Evolutionary conservation across 1,140 invertebrate genomes (phyloP).

Genomic region (Acyrthosiphon pisum): DNA sequence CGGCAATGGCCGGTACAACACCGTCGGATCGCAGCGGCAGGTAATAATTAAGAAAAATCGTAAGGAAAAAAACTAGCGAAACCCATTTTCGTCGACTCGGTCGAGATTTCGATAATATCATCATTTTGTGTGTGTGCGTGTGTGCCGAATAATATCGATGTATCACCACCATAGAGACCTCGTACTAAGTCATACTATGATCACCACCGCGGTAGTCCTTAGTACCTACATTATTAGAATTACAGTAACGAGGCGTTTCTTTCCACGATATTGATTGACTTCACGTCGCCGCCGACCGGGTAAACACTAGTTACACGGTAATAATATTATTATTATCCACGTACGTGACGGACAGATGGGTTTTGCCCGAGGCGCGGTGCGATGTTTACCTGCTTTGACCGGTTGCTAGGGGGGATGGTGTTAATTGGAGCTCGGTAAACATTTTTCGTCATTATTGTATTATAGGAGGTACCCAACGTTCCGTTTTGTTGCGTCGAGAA

Average conservation of each 20-base stretch:
- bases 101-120: not conserved
- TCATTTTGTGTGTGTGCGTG: not conserved
- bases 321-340: not conserved
- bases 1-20: constrained; percentile 22
- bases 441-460: not conserved
- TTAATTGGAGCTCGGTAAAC: not conserved
- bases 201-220: no score
- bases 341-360: not conserved
- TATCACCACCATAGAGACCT: not conserved
- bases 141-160: not conserved
- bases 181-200: no score
- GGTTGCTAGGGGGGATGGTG: not conserved
- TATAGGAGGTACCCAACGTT: not conserved
- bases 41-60: not conserved
- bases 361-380: not conserved
- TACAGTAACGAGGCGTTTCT: not conserved
- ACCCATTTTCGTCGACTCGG: not conserved
- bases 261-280: constrained; percentile 11
- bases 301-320: not conserved
- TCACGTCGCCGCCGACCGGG: not conserved
- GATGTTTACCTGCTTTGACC: not conserved
- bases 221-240: no score
- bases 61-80: not conserved
- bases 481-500: not conserved
- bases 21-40: not conserved